Evolutionary conservation across 2,113 vertebrate genomes (phyloP).

Genomic region (Sander vitreus): DNA sequence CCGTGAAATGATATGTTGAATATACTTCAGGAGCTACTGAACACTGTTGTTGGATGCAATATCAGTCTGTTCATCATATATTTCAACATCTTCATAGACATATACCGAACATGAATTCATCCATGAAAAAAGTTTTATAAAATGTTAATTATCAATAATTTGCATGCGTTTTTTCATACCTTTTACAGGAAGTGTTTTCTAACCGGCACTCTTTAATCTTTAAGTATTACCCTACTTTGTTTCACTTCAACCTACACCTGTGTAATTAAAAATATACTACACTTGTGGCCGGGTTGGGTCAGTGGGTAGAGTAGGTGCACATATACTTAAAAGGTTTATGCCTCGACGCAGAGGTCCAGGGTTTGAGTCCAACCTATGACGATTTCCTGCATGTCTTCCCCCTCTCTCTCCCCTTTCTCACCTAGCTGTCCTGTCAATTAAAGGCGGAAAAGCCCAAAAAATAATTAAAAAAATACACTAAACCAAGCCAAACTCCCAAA

Average conservation of each 20-base stretch:
- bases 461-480: constrained; percentile 11
- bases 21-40: not conserved
- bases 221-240: no score
- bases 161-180: not conserved
- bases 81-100: not conserved
- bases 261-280: not conserved
- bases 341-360: no score
- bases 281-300: not conserved
- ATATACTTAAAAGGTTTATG: no score
- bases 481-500: constrained; percentile 84
- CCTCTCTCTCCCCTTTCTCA: no score
- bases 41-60: not conserved
- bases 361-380: no score
- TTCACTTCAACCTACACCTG: not conserved
- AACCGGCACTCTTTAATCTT: not conserved
- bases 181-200: not conserved
- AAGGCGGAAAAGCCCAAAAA: no score
- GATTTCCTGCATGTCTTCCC: no score
- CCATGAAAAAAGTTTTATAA: not conserved
- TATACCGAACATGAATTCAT: not conserved
- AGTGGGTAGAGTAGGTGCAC: no score
- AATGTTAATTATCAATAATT: not conserved
- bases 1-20: not conserved
- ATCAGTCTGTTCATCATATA: not conserved
- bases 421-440: no score